These are phyloP conservation scores for Parasteatoda lunata DNA, from an alignment of 2,888 invertebrate genomes.

Conservation along the genomic window DNA sequence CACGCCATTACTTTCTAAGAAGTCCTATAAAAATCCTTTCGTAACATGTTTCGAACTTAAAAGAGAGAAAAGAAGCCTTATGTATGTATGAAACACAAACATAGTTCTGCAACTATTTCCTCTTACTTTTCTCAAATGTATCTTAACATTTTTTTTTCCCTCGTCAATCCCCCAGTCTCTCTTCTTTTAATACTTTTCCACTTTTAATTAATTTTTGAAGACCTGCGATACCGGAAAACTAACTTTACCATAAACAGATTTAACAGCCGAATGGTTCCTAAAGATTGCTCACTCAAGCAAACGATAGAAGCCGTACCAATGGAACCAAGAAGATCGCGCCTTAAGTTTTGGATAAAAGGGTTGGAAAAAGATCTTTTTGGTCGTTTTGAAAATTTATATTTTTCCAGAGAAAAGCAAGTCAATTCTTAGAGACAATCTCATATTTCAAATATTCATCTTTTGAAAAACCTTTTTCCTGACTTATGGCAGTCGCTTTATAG, in stretches of 20 bases:
- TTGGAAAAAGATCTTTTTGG: too few species aligned
- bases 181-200: not conserved
- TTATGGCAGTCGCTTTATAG: too few species aligned
- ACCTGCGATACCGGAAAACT: slow-evolving; percentile 18
- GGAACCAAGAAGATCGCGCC: not conserved
- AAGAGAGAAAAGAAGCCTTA: not conserved
- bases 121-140: not conserved
- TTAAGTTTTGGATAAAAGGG: not conserved
- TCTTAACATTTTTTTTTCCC: not conserved
- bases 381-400: too few species aligned
- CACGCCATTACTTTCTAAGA: slow-evolving; percentile 10
- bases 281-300: not conserved
- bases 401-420: too few species aligned
- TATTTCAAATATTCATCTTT: too few species aligned
- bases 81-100: not conserved
- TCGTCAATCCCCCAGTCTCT: not conserved
- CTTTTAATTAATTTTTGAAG: slow-evolving; percentile 38
- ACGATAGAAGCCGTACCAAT: slow-evolving; percentile 13
- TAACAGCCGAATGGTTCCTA: slow-evolving; percentile 1
- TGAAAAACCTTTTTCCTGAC: too few species aligned
- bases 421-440: too few species aligned
- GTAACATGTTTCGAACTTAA: not conserved
- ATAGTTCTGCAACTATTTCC: not conserved
- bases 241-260: slow-evolving; percentile 42
- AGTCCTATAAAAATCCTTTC: slow-evolving; percentile 36